A percentile compares a stretch with the other conserved stretches of the same genome.
Conservation (phyloP, 2,113 vertebrate genomes). For the Salvator merianae region DNA sequence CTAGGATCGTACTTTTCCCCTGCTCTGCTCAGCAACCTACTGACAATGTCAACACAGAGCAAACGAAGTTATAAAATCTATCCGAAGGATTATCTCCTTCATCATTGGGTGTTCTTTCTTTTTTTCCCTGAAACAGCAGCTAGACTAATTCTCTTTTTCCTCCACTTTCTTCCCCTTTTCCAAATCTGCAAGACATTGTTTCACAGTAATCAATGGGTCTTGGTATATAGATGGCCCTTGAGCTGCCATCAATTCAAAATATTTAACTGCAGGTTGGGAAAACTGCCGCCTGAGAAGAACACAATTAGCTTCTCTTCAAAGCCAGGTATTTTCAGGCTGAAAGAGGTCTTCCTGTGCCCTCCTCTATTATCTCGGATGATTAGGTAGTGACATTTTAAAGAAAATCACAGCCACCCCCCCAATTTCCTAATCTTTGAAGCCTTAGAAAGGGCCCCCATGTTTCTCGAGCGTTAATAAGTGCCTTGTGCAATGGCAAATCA, state of each 20-base stretch:
- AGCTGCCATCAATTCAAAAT: conserved; percentile 6
- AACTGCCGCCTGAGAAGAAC: conserved; percentile 4
- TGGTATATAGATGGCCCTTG: not conserved
- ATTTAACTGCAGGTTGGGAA: conserved; percentile 6
- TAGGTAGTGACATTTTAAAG: not conserved
- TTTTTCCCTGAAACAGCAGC: not conserved
- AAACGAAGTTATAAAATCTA: not conserved
- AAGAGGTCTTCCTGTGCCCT: not conserved
- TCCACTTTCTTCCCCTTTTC: not conserved
- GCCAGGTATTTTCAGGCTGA: not conserved
- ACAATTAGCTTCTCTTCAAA: conserved; percentile 22
- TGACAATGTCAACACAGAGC: not conserved
- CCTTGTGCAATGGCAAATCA: not conserved
- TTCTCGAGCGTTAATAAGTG: not conserved
- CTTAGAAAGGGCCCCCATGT: not conserved
- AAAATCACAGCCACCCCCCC: not conserved
- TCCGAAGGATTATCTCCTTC: not conserved
- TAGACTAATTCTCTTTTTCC: too few species aligned
- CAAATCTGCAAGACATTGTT: not conserved
- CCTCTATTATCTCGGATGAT: not conserved
- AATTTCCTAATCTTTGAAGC: not conserved
- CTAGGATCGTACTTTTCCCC: too few species aligned
- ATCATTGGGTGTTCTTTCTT: not conserved
- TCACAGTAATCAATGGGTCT: conserved; percentile 5
- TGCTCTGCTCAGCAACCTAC: not conserved